phyloP scores from a whole-genome alignment of 2,113 vertebrate genomes.

The Nematolebias whitei region DNA sequence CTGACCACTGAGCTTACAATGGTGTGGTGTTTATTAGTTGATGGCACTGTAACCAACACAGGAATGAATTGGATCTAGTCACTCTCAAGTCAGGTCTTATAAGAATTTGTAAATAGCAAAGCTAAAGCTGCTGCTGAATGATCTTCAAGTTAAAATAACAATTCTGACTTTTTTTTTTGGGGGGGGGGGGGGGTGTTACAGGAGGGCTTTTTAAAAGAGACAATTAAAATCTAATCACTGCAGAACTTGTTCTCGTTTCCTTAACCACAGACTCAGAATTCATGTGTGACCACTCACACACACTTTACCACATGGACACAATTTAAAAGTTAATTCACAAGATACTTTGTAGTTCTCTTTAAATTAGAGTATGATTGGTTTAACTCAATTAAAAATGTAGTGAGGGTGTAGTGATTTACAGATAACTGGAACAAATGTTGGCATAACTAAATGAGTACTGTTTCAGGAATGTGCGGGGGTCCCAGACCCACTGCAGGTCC shows the following conservation, averaged over 20 bases:
- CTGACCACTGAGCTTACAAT: not conserved
- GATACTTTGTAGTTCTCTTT: constrained; percentile 66
- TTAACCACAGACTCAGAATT: constrained; percentile 47
- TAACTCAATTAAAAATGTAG: constrained; percentile 77
- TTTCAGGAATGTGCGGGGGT: constrained; percentile 43
- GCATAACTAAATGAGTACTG: constrained; percentile 44
- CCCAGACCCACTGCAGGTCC: constrained; percentile 48
- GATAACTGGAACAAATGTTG: constrained; percentile 44
- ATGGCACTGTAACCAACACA: no score
- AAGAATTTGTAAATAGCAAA: constrained; percentile 12
- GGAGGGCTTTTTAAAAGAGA: constrained; percentile 59
- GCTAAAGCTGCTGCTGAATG: constrained; percentile 24
- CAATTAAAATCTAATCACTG: constrained; percentile 74
- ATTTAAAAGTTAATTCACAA: constrained; percentile 67
- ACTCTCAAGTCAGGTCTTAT: not conserved
- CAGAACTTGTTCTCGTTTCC: constrained; percentile 44
- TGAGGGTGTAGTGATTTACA: constrained; percentile 59
- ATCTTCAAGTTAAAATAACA: constrained; percentile 29
- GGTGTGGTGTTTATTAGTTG: not conserved
- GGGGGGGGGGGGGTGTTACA: constrained; percentile 37
- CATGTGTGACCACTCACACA: constrained; percentile 9
- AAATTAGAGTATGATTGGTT: constrained; percentile 60
- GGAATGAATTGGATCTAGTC: not conserved
- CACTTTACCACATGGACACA: constrained; percentile 21
- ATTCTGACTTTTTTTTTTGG: constrained; percentile 46